Percentiles rank a stretch among this genome's conserved stretches.
These are phyloP conservation scores for Scaptomyza graminum DNA, from an alignment of 1,140 invertebrate genomes.

Conservation along the genomic window DNA sequence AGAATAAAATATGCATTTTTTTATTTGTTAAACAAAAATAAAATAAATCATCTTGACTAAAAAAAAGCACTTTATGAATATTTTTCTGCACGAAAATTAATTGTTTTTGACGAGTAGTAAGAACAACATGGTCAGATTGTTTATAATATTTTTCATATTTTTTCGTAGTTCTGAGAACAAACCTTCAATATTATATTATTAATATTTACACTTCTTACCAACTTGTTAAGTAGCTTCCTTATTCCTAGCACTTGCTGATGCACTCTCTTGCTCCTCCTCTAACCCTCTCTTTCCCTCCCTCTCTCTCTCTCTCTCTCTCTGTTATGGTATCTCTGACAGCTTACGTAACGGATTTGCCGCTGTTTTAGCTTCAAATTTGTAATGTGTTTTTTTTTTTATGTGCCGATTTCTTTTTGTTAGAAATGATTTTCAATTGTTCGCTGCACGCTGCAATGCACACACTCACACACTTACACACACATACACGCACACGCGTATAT, in stretches of 20 bases:
- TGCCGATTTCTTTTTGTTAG: slow-evolving; percentile 38
- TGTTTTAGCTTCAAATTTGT: slow-evolving; percentile 14
- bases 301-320: slow-evolving; percentile 1
- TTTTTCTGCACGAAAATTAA: too few relatives aligned
- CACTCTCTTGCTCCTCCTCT: neutral
- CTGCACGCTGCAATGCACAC: slow-evolving; percentile 24
- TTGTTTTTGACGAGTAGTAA: too few relatives aligned
- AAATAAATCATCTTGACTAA: too few relatives aligned
- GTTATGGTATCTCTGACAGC: neutral
- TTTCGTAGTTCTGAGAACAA: too few relatives aligned
- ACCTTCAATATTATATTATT: too few relatives aligned
- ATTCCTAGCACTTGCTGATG: neutral
- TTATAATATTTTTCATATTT: neutral
- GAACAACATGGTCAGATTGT: too few relatives aligned
- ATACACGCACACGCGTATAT: neutral
- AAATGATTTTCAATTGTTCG: slow-evolving; percentile 33
- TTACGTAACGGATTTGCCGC: slow-evolving; percentile 33
- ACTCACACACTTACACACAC: slow-evolving; percentile 5
- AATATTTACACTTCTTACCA: slow-evolving; percentile 3
- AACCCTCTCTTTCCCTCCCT: neutral
- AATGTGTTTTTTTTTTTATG: slow-evolving; percentile 12
- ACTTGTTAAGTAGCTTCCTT: slow-evolving; percentile 11
- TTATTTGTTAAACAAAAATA: too few relatives aligned
- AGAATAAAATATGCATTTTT: too few relatives aligned
- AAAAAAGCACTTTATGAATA: too few relatives aligned